Evolutionary conservation across 2,797 vertebrate genomes (phyloP), one percentile per base, ranked within the genome.

Genomic region (Intellagama lesueurii): DNA sequence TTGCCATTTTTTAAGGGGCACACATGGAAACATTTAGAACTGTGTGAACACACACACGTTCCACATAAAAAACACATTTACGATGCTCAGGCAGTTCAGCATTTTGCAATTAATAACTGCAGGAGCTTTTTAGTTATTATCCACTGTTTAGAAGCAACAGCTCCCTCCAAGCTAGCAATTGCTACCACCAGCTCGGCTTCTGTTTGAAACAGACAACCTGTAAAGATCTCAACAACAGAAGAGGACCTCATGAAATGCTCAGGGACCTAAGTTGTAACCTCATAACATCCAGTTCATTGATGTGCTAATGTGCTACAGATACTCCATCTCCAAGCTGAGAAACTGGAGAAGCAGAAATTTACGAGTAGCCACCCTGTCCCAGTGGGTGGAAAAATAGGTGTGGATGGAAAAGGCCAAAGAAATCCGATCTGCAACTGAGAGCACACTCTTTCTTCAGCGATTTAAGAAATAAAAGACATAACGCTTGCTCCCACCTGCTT

Each of bases 211-310:
- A 96, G 96, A 94, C 93, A 96, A 95, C 93, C 96, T 95, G 94
- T 94, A 95, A 96, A 96, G 93, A 94, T 94, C 95, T 90, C 95
- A 94, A 94, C 93, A 96, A 95, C 94, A 95, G 95, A 95, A 95
- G 95, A 96, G 91, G 94, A 96, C 94, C 95, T 96, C 96, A 96
- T 94, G 95, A 96, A 95, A 95, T 95, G 95, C 95, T 94, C 94
- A 92, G 94, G 94, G 95, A 96, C 93, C 94, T 92, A 93, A 44
- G 16, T n/a, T 56, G 1, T 92, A 95, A 91, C 92, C 92, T 95
- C 95, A 79, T 91, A 92, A 87, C 88, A 91, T 94, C 93, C 93
- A 6, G 90, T 94, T 94, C 95, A 95, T 1, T 94, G 96, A 92
- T 86, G 94, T 8, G 9, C 88, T 95, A 93, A 93, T 92, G 93